Evolutionary conservation across 2,888 invertebrate species (phyloP), one percentile per base, ranked within the genome.

Genomic region (Embidobia sp.): DNA sequence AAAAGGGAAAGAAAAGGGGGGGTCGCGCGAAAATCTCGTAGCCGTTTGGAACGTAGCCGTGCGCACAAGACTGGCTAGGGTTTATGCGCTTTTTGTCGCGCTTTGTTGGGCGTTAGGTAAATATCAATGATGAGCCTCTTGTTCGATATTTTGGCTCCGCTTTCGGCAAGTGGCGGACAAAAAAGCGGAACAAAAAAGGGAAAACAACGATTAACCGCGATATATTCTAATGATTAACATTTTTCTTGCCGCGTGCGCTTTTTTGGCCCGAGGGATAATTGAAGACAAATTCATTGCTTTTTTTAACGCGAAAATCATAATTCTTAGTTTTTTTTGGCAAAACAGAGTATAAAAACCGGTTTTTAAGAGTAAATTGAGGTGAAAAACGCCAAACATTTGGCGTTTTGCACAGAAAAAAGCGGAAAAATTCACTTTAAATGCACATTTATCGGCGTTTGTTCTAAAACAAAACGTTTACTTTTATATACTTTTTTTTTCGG

Each of bases 91-190:
- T 64, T 76, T 76, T 75, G 61, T 49, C 61, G 37, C 63, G 11
- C 51, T 63, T 72, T 72, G 63, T 69, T 76, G 40, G 42, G 7
- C 44, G 33, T 64, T 64, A 63, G 64, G 64, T 76, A 69, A 69
- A 76, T 59, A 75, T 69, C 69, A 69, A 69, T 64, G 63, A 75
- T 63, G 57, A 69, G 61, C 66, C 19, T 35, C 63, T 76, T 53
- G 59, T 63, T 61, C 63, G 44, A 10, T 37, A 64, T 76, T 76
- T 64, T 51, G 64, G 64, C 33, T 29, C 19, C 16, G 63, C 51
- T 64, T 48, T 67, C 57, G 57, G 69, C 64, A 76, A 69, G 67
- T 75, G 61, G 26, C 11, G 31, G 22, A 49, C 35, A 57, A 69
- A 69, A 67, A 69, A 33, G 13, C 16, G 48, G 6, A 15, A 18